Percentiles rank a stretch among this genome's conserved stretches.
Evolutionary conservation across 64 coral and sea anemone species (phyloP).

Genomic region (Catalaphyllia jardinei): DNA sequence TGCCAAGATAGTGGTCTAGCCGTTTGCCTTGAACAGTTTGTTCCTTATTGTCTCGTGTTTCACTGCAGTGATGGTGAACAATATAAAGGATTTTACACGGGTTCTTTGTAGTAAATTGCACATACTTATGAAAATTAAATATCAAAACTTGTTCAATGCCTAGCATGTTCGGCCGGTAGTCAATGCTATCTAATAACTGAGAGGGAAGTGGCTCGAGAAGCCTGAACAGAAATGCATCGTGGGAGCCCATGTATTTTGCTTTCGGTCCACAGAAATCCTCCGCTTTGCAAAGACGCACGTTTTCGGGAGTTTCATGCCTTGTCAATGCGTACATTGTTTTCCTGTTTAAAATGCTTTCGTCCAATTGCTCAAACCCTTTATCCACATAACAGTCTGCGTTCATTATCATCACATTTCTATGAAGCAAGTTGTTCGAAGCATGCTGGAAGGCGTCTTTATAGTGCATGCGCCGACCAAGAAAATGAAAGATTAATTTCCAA

Average conservation of each 20-base stretch:
- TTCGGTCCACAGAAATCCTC: slow-evolving; percentile 78
- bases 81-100: slow-evolving; percentile 88
- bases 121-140: slow-evolving; percentile 58
- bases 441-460: no score
- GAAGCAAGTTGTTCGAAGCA: no score
- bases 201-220: slow-evolving; percentile 54
- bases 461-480: no score
- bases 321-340: no score
- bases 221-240: slow-evolving; percentile 90
- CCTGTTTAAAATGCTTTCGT: no score
- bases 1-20: slow-evolving; percentile 53
- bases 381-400: no score
- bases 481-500: slow-evolving; percentile 65
- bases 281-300: slow-evolving; percentile 43
- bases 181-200: slow-evolving; percentile 37
- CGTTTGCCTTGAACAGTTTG: slow-evolving; percentile 56
- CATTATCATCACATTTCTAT: no score
- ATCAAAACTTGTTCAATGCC: slow-evolving; percentile 86
- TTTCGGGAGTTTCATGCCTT: no score
- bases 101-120: slow-evolving; percentile 71
- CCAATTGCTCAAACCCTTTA: no score
- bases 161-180: slow-evolving; percentile 78
- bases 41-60: slow-evolving; percentile 18
- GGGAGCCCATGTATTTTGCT: slow-evolving; percentile 91
- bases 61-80: slow-evolving; percentile 89